Evolutionary conservation across 2,113 vertebrate species (phyloP), one percentile per base, ranked within the genome.

Genomic region (Etia nguti): DNA sequence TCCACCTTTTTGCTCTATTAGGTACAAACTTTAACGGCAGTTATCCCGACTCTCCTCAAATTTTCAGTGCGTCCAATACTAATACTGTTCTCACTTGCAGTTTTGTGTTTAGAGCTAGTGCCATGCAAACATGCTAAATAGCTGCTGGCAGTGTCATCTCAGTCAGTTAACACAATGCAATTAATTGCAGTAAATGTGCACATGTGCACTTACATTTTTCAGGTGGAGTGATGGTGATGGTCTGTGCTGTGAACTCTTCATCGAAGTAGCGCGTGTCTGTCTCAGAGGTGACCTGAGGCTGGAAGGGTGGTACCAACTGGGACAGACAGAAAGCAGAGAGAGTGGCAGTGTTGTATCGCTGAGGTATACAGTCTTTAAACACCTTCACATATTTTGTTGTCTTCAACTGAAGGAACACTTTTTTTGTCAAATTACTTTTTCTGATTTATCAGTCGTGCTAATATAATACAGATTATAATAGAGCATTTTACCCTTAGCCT

Each of bases 181-280:
- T 38, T 13, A 38, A 77, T 8, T n/a, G 18, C 59, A 62, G 59
- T 36, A 18, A 62, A 36, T 36, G 31, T 36, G 59, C 59, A 36
- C 59, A 36, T 36, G 31, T 36, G 59, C 59, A 36, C 59, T 6
- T 62, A 96, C 95, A 96, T 93, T 96, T 96, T 4, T 97, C 96
- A 2, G 96, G 96, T 36, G 96, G 96, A 29, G 96, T 97, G 95
- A 97, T 96, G 90, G 96, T 97, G 95, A 97, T 97, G 96, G 96
- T 96, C 94, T 97, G 96, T 88, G 96, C 96, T 68, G 96, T 97
- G 93, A 97, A 97, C 92, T 97, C 96, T 86, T 97, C 96, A n/a
- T 97, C 96, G 41, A 97, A 97, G 95, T 97, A 97, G 86, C 96
- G 96, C 4, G 96, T 97, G 95, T 97, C 96, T 3, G 96, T 97